Evolutionary conservation across 2,113 vertebrate species (phyloP).

Genomic region (Clupea harengus): DNA sequence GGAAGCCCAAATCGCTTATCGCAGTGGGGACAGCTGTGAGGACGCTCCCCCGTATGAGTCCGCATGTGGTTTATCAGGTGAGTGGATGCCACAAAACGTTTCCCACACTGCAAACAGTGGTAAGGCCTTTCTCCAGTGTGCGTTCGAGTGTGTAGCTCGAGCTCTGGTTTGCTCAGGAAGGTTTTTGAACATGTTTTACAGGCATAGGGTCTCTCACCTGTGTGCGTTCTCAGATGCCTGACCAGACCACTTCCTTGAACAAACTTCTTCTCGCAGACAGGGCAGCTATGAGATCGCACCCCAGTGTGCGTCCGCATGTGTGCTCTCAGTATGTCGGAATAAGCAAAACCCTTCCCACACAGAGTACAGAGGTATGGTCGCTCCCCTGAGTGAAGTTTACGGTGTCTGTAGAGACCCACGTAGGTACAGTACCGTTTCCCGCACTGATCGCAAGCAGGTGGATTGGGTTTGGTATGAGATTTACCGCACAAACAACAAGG

Average conservation of each 20-base stretch:
- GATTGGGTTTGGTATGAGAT: neutral
- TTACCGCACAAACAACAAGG: neutral
- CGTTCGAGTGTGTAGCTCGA: neutral
- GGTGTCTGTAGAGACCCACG: neutral
- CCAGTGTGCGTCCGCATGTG: neutral
- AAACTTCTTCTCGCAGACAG: neutral
- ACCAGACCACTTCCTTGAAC: neutral
- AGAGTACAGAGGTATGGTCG: conserved; percentile 59
- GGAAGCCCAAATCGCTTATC: neutral
- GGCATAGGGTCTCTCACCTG: conserved; percentile 28
- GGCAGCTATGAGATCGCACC: neutral
- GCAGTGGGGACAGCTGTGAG: neutral
- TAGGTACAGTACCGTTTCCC: conserved; percentile 54
- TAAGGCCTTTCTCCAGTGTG: conserved; percentile 38
- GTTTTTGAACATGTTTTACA: neutral
- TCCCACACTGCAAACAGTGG: neutral
- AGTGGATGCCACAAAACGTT: neutral
- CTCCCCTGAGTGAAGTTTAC: conserved; percentile 61
- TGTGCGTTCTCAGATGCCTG: conserved; percentile 36
- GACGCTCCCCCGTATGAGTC: neutral
- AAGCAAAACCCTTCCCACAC: neutral
- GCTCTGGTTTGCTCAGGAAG: neutral
- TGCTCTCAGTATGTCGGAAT: neutral
- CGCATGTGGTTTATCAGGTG: neutral
- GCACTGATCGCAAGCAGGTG: conserved; percentile 38